Percentiles rank a stretch among this genome's conserved stretches.
These are phyloP conservation scores for Chiridota heheva DNA, from an alignment of 35 echinoderm and acorn worm genomes.

Conservation along the genomic window DNA sequence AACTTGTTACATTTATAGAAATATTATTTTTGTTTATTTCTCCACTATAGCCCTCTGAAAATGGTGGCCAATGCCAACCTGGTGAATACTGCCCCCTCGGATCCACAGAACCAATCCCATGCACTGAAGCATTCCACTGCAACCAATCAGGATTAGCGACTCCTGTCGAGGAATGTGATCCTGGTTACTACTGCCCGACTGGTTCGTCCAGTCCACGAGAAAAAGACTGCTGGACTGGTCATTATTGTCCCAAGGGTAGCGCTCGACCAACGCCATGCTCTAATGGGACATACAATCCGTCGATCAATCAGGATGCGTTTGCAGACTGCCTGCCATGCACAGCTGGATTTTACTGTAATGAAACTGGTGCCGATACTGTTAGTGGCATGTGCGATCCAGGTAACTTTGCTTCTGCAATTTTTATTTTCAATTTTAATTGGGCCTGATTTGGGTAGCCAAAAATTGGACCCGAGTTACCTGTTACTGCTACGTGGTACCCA, in stretches of 20 bases:
- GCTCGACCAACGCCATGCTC: conserved; percentile 65
- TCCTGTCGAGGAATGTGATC: conserved; percentile 67
- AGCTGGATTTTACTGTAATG: conserved; percentile 88
- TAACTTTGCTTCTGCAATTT: background rate
- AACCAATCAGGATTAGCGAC: conserved; percentile 61
- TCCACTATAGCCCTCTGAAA: conserved; percentile 59
- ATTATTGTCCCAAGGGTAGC: conserved; percentile 79
- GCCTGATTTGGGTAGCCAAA: too few species aligned
- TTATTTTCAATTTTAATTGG: background rate
- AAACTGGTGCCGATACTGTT: conserved; percentile 55
- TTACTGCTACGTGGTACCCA: too few species aligned
- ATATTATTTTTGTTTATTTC: background rate
- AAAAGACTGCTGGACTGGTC: conserved; percentile 71
- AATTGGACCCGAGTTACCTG: too few species aligned
- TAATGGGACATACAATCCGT: conserved; percentile 92
- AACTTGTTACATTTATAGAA: background rate
- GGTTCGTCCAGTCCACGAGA: conserved; percentile 72
- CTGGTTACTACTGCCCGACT: conserved; percentile 86
- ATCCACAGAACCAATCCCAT: conserved; percentile 42
- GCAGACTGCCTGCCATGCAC: conserved; percentile 79
- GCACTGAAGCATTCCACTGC: conserved; percentile 71
- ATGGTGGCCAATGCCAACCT: conserved; percentile 84
- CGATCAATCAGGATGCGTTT: conserved; percentile 71
- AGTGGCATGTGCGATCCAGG: conserved; percentile 70
- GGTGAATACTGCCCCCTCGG: conserved; percentile 80